Conservation (phyloP, 1,140 invertebrate species). For the Coelopa frigida region DNA sequence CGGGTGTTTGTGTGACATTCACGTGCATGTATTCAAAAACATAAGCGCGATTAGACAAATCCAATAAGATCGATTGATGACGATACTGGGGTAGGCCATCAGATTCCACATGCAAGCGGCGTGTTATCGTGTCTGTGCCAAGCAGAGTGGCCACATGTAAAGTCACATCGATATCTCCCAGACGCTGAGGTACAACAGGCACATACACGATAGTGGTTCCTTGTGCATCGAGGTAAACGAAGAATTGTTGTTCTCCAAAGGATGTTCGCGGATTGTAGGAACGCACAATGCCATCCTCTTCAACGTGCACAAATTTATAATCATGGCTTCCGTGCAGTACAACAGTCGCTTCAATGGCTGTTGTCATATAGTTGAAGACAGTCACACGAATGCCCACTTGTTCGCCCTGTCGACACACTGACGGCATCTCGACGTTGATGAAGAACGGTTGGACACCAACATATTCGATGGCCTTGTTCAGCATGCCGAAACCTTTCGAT, state of each 20-base stretch:
- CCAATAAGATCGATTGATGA: conserved; percentile 85
- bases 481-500: conserved; percentile 76
- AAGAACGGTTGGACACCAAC: conserved; percentile 84
- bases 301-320: conserved; percentile 93
- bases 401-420: conserved; percentile 76
- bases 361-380: conserved; percentile 88
- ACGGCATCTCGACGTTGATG: conserved; percentile 91
- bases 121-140: conserved; percentile 67
- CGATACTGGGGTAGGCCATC: conserved; percentile 87
- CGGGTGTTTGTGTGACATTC: conserved; percentile 83
- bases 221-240: conserved; percentile 77
- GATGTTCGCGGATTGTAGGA: conserved; percentile 82
- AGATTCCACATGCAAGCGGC: conserved; percentile 73
- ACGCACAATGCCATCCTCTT: conserved; percentile 76
- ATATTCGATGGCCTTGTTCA: conserved; percentile 70
- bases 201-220: conserved; percentile 76
- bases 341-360: conserved; percentile 76
- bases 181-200: conserved; percentile 76
- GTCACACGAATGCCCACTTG: conserved; percentile 87
- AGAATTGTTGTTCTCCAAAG: conserved; percentile 88
- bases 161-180: conserved; percentile 73
- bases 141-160: conserved; percentile 80
- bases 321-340: conserved; percentile 76
- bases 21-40: conserved; percentile 93
- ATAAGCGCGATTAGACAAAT: conserved; percentile 85